A percentile compares a stretch with the other conserved stretches of the same genome.
Conservation (phyloP, 2,113 vertebrate genomes). For the Tauraco erythrolophus region DNA sequence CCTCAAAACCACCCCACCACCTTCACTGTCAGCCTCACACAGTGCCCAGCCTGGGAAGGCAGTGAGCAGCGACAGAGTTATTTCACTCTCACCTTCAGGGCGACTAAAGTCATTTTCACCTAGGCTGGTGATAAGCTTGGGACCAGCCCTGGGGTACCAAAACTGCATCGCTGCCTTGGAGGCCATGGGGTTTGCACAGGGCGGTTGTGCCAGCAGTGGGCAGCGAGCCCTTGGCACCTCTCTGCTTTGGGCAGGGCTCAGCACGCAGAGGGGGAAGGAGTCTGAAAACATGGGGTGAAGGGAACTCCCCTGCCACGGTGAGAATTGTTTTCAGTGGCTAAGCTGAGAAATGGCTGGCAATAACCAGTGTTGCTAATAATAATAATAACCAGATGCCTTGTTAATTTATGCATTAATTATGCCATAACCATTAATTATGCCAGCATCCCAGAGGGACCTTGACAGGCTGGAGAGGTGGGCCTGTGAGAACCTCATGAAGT, state of each 20-base stretch:
- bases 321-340: not conserved
- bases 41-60: rapidly evolving
- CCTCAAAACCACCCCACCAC: not conserved
- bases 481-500: too few species aligned
- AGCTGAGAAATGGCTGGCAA: not conserved
- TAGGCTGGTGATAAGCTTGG: not conserved
- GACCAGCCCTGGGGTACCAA: not conserved
- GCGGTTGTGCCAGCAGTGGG: not conserved
- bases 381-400: too few species aligned
- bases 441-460: too few species aligned
- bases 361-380: not conserved
- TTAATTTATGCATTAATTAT: too few species aligned
- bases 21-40: not conserved
- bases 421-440: too few species aligned
- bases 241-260: not conserved
- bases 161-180: rapidly evolving
- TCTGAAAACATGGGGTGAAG: not conserved
- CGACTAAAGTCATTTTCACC: not conserved
- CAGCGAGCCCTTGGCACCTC: not conserved
- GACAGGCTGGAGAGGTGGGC: too few species aligned
- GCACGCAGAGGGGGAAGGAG: not conserved
- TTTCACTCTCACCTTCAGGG: not conserved
- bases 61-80: not conserved
- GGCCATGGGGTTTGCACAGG: not conserved
- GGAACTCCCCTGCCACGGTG: not conserved